Percentiles rank a stretch among this genome's conserved stretches.
Evolutionary conservation across 2,113 vertebrate species (phyloP).

Genomic region (Anser brachyrhynchus): DNA sequence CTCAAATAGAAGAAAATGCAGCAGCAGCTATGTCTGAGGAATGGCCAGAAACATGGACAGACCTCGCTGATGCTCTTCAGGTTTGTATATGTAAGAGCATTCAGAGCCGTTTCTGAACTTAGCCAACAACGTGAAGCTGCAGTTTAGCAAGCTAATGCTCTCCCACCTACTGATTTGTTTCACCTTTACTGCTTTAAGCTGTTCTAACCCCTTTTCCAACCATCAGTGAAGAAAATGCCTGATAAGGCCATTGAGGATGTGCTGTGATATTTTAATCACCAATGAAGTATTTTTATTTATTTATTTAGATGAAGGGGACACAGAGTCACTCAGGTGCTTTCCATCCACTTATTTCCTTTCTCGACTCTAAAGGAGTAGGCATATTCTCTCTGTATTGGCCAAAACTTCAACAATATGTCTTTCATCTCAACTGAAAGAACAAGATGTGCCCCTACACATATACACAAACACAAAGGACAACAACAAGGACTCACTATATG

Average conservation of each 20-base stretch:
- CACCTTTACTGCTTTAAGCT: background rate
- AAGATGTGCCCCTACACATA: background rate
- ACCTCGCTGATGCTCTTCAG: background rate
- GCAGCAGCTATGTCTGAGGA: background rate
- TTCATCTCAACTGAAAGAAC: background rate
- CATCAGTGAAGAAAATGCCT: background rate
- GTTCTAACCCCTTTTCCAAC: background rate
- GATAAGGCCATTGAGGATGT: background rate
- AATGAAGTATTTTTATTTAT: background rate
- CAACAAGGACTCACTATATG: background rate
- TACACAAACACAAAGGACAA: background rate
- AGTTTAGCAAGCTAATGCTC: background rate
- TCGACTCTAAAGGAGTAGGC: background rate
- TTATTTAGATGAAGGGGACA: background rate
- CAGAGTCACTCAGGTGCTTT: background rate
- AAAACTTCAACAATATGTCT: background rate
- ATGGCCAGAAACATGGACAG: background rate
- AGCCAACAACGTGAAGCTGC: background rate
- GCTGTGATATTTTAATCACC: background rate
- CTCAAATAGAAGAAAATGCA: background rate
- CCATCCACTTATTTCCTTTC: background rate
- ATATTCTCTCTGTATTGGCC: background rate
- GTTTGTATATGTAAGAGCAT: background rate
- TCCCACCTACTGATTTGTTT: background rate
- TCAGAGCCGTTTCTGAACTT: background rate